These are phyloP conservation scores for Reticulitermes lucifugus DNA, from an alignment of 2,888 invertebrate species.

Conservation along the genomic window DNA sequence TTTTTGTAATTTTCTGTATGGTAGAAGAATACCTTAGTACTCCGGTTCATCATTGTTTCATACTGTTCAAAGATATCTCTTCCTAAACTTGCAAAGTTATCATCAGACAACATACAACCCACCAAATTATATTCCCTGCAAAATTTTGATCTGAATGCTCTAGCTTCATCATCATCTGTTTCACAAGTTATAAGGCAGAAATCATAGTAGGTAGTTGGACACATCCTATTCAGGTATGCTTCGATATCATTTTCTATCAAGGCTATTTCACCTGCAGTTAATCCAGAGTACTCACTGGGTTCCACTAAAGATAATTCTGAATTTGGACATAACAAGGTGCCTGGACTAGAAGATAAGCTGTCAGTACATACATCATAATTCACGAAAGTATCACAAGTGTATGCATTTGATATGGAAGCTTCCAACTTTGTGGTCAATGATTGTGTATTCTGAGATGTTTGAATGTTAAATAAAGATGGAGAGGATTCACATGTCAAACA, in stretches of 20 bases:
- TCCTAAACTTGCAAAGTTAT: not conserved
- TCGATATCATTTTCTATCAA: conserved; percentile 3
- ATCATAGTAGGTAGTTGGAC: conserved; percentile 21
- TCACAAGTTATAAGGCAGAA: conserved; percentile 30
- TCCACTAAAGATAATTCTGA: not conserved
- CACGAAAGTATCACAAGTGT: too few relatives aligned
- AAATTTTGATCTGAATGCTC: conserved; percentile 14
- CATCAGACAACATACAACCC: conserved; percentile 34
- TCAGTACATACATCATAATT: not conserved
- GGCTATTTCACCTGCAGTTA: conserved; percentile 6
- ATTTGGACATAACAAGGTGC: not conserved
- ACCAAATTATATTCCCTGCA: conserved; percentile 12
- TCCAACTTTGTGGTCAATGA: not conserved
- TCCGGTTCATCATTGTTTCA: conserved; percentile 31
- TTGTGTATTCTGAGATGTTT: not conserved
- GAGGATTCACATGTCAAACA: not conserved
- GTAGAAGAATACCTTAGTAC: conserved; percentile 37
- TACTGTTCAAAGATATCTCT: conserved; percentile 29
- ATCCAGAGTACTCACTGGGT: not conserved
- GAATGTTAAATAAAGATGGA: not conserved
- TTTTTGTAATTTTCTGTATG: conserved; percentile 28
- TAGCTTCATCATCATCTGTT: conserved; percentile 13
- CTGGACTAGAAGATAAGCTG: not conserved
- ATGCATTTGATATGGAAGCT: too few relatives aligned
- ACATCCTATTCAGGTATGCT: not conserved